A percentile compares a stretch with the other conserved stretches of the same genome.
phyloP scores from a whole-genome alignment of 2,797 vertebrate genomes.

The Triplophysa bombifrons region DNA sequence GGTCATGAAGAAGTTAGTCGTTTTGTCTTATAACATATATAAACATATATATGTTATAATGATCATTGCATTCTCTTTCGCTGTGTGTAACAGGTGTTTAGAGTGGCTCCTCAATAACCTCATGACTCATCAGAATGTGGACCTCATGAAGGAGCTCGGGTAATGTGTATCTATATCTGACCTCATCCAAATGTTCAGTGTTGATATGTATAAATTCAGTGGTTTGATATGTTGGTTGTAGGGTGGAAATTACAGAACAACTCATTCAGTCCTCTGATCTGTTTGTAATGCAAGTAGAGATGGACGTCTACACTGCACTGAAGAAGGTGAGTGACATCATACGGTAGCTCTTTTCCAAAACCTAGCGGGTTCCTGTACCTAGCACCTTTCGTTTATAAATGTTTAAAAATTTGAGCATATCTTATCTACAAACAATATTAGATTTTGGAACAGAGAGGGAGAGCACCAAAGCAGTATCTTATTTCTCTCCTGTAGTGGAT shows the following conservation, averaged over 20 bases:
- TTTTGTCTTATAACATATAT: background rate
- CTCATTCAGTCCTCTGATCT: conserved; percentile 94
- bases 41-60: background rate
- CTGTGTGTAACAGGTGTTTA: conserved; percentile 83
- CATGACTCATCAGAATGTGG: conserved; percentile 97
- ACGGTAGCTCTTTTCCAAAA: background rate
- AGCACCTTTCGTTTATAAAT: no score
- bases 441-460: no score
- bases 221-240: conserved; percentile 62
- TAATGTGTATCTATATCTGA: conserved; percentile 54
- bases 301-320: conserved; percentile 97
- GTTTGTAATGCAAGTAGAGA: conserved; percentile 99
- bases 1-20: conserved; percentile 91
- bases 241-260: conserved; percentile 89
- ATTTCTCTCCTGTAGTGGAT: conserved; percentile 84
- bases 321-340: conserved; percentile 84
- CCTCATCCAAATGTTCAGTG: background rate
- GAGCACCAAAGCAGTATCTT: background rate
- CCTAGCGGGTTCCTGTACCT: no score
- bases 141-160: conserved; percentile 96
- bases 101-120: conserved; percentile 98
- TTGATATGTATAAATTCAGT: background rate
- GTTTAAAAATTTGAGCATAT: background rate
- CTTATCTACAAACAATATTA: background rate
- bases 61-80: conserved; percentile 17